A percentile compares a stretch with the other conserved stretches of the same genome.
These are phyloP conservation scores for Lasiommata megera DNA, from an alignment of 2,888 invertebrate genomes.

Conservation along the genomic window DNA sequence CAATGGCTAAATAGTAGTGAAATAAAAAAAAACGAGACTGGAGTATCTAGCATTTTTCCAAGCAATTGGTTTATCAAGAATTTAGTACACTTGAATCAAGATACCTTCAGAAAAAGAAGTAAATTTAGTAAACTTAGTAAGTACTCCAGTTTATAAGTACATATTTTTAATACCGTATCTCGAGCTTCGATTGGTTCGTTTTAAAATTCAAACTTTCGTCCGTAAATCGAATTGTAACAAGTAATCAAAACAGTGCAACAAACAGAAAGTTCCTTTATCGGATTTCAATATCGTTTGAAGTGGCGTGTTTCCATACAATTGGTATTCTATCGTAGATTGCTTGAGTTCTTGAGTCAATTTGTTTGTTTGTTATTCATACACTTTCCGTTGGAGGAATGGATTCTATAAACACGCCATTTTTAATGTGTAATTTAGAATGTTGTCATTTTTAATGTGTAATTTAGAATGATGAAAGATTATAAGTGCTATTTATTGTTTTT, in stretches of 20 bases:
- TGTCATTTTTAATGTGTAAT: too few species aligned
- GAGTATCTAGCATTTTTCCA: background rate
- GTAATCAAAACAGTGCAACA: slow-evolving; percentile 27
- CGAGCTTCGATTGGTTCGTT: background rate
- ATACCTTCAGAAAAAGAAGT: too few species aligned
- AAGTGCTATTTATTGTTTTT: too few species aligned
- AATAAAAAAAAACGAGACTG: too few species aligned
- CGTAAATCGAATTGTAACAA: slow-evolving; percentile 16
- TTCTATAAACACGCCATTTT: background rate
- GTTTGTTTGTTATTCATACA: slow-evolving; percentile 23
- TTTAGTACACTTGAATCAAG: too few species aligned
- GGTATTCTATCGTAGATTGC: slow-evolving; percentile 25
- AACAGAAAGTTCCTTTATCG: slow-evolving; percentile 30
- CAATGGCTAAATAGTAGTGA: too few species aligned
- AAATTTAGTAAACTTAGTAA: too few species aligned
- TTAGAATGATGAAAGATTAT: too few species aligned
- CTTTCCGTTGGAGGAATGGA: background rate
- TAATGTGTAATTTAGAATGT: background rate
- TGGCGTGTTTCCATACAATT: slow-evolving; percentile 29
- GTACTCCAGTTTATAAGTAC: too few species aligned
- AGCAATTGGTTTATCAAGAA: background rate
- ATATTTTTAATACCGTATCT: background rate
- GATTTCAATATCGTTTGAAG: slow-evolving; percentile 28
- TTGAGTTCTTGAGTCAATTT: slow-evolving; percentile 30
- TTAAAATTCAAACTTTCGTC: background rate